Evolutionary conservation across 2,113 vertebrate genomes (phyloP), one percentile per base, ranked within the genome.

Genomic region (Callithrix jacchus): DNA sequence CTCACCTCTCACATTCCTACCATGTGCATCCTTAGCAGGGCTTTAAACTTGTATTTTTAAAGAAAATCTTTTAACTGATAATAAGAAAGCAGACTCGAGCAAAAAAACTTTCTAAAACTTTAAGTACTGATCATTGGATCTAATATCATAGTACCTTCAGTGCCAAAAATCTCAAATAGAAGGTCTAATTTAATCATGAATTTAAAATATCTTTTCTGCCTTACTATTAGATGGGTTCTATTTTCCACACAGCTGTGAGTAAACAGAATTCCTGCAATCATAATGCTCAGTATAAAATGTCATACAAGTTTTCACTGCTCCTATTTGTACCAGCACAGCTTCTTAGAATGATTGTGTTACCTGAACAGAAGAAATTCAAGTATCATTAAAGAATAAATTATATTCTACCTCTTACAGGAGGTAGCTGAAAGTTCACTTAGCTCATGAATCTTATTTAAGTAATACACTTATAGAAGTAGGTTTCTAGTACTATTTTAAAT

Each of bases 351-450:
- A 37, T 23, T 52, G 37, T 23, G 17, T 86, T 20, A 42, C 5
- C 6, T 52, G 40, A 76, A 73, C 1, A 58, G 40, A 54, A 58
- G 16, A 45, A 91, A 80, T 89, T 83, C n/a, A 84, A 30, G 27
- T 87, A 47, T 35, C 42, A 47, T 66, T 85, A 94, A 1, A 83
- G 7, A 12, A 88, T 77, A 91, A 84, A 71, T 5, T 76, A 54
- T 49, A 35, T 27, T 23, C 5, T 9, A 81, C 6, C 40, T 94
- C 58, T 77, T 80, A 32, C 4, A 64, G 7, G 20, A 88, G 12
- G 23, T 95, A 91, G 47, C 16, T 81, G 56, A 87, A 94, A 85
- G 52, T 95, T 93, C 20, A 91, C 32, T 66, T 79, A 66, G 14
- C 16, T 94, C 25, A 86, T 45, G 66, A 91, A 93, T 90, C 12